Base-by-base conservation (phyloP, 2,888 invertebrate species). In the Lepetodrilus schrolli region DNA sequence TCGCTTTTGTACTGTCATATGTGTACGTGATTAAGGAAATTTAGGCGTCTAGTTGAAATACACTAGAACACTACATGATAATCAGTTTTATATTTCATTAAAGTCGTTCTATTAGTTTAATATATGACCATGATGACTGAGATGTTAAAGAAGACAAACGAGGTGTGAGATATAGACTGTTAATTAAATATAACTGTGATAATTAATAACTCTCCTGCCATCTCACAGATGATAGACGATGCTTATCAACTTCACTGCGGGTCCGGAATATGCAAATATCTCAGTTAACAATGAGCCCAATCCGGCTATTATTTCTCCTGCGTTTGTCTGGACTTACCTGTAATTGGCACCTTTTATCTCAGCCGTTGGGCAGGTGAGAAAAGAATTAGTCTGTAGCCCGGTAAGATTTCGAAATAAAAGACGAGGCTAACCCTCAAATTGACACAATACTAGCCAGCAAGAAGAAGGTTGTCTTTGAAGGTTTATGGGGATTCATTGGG, bases 341-440 rank as follows among this genome's bases (percentile, higher is more conserved):
- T 58, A 58, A 58, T 58, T 58, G 30, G 58, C 58, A 58, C 30
- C 58, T 58, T n/a, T 58, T 58, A 58, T 30, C 58, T n/a, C 17
- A 26, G 30, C 23, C 51, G 51, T 30, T 51, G 23, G n/a, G 13
- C 58, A 30, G 34, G 58, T 30, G 30, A 34, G 30, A 58, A 10
- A 58, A 23, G 26, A 30, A 58, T 58, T 58, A 58, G 58, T 30
- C 30, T 23, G 26, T 34, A 58, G 21, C 58, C 58, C 26, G 58
- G 58, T 58, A 58, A 58, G 30, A 58, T 58, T 17, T 58, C 58
- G 58, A 58, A 43, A 43, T 43, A 43, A 43, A 43, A 43, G 43
- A 43, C 13, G 43, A 17, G 43, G 8, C 43, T 43, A 43, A 17
- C 43, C 10, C 43, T 43, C 17, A 43, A 43, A 43, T 43, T 43